Evolutionary conservation across 2,888 invertebrate genomes (phyloP).

Genomic region (Cryptosula pallasiana): DNA sequence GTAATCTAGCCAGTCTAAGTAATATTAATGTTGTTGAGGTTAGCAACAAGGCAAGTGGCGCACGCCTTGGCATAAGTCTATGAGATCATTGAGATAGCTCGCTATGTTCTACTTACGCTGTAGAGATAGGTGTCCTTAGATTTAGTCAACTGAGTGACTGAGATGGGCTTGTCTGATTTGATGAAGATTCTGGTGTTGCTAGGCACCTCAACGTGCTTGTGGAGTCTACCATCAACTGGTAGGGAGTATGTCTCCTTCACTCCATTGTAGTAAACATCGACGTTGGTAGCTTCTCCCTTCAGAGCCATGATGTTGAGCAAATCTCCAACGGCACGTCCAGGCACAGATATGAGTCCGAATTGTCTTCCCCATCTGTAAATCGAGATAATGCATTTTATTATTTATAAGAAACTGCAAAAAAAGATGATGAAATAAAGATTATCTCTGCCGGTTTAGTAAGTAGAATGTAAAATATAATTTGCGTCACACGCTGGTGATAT

Average conservation of each 20-base stretch:
- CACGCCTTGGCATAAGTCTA: too few species aligned
- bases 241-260: background rate
- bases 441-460: too few species aligned
- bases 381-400: background rate
- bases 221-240: background rate
- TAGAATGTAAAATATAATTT: too few species aligned
- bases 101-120: conserved; percentile 13
- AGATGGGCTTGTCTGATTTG: conserved; percentile 12
- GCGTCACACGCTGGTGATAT: too few species aligned
- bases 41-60: too few species aligned
- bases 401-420: background rate
- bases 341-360: conserved; percentile 10
- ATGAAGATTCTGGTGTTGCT: conserved; percentile 5
- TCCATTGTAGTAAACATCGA: background rate
- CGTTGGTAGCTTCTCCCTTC: conserved; percentile 14
- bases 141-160: conserved; percentile 19
- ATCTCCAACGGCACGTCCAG: conserved; percentile 17
- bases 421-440: too few species aligned
- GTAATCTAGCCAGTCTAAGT: too few species aligned
- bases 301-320: conserved; percentile 15
- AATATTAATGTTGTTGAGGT: too few species aligned
- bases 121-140: conserved; percentile 20
- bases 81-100: too few species aligned
- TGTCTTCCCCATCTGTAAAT: conserved; percentile 5
- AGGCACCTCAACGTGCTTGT: background rate